phyloP scores from a whole-genome alignment of 2,888 invertebrate genomes.

The Lypha dubia region DNA sequence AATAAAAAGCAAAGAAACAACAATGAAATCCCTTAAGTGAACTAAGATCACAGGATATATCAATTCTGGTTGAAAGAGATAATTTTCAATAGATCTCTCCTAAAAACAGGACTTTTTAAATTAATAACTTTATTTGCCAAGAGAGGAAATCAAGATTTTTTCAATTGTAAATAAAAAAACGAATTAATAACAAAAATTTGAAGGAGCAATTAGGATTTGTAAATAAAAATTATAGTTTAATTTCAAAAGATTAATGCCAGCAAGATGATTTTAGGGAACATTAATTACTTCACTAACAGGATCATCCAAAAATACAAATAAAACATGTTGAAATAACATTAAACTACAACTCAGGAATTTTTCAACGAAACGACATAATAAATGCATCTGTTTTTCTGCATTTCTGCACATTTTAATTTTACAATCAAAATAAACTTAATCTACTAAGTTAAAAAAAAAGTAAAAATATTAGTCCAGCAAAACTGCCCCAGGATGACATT shows the following conservation, averaged over 20 bases:
- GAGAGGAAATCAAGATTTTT: no score
- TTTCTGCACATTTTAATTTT: conserved; percentile 23
- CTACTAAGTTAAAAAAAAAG: neutral
- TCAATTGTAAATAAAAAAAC: neutral
- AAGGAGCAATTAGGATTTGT: neutral
- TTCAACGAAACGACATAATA: conserved; percentile 13
- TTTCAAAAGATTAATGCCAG: conserved; percentile 19
- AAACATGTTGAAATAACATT: neutral
- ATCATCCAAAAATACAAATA: neutral
- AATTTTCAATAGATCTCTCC: no score
- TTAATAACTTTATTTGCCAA: no score
- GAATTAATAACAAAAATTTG: neutral
- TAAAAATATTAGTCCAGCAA: conserved; percentile 12
- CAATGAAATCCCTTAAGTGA: no score
- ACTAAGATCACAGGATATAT: no score
- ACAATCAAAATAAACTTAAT: conserved; percentile 13
- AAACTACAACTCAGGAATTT: neutral
- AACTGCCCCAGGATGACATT: conserved; percentile 42
- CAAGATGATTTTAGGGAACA: conserved; percentile 15
- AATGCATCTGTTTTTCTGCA: conserved; percentile 47
- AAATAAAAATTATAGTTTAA: neutral
- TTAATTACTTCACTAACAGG: neutral
- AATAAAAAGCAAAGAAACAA: no score
- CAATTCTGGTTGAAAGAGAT: no score
- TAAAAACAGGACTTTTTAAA: no score